Conservation (phyloP, 53 echinoderm and acorn worm species). For the Hippasteria phrygiana region DNA sequence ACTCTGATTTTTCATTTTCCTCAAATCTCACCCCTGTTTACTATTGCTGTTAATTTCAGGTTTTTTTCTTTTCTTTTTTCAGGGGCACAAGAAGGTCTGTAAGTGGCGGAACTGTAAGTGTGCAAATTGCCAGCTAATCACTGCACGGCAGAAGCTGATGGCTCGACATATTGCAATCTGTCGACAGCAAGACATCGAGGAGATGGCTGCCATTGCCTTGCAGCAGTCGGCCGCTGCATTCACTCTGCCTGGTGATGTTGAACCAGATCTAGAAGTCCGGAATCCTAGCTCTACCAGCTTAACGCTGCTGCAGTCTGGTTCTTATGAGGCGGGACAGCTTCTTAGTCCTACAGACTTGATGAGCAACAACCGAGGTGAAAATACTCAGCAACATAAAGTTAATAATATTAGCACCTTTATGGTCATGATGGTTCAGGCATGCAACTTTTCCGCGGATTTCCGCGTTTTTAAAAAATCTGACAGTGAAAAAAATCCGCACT, state of each 20-base stretch:
- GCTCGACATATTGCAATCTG: constrained; percentile 26
- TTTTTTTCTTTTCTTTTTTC: no score
- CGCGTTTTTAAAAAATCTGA: no score
- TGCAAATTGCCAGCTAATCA: constrained; percentile 24
- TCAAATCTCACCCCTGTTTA: no score
- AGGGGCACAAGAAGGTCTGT: constrained; percentile 59
- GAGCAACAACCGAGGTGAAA: neutral
- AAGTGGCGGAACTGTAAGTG: constrained; percentile 36
- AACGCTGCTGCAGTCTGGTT: neutral
- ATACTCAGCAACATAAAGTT: neutral
- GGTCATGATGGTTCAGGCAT: no score
- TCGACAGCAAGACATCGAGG: constrained; percentile 32
- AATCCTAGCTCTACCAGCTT: neutral
- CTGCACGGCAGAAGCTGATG: constrained; percentile 39
- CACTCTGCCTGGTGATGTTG: neutral
- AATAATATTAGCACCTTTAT: neutral
- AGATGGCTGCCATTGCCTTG: neutral
- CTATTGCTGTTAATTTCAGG: no score
- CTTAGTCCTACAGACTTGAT: neutral
- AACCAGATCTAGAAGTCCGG: neutral
- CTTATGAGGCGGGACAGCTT: neutral
- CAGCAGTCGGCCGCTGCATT: neutral
- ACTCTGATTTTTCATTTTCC: no score
- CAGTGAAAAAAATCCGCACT: no score
- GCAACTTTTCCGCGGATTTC: no score